Percentiles rank a stretch among this genome's conserved stretches.
phyloP scores from a whole-genome alignment of 2,888 invertebrate species.

The Drosophila eohydei region DNA sequence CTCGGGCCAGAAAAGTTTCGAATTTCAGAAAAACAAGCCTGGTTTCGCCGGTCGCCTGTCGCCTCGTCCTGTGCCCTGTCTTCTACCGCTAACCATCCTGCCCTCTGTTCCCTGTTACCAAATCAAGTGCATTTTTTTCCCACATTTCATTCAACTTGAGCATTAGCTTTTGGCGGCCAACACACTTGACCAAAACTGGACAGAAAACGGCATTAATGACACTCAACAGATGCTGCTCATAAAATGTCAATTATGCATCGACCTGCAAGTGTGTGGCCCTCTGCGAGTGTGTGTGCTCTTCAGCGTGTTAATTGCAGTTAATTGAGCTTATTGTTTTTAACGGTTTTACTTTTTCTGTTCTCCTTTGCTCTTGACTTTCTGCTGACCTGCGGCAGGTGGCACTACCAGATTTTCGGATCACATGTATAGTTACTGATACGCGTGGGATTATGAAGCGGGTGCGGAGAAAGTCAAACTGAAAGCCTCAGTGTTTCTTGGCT shows the following conservation, averaged over 20 bases:
- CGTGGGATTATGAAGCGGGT: slow-evolving; percentile 57
- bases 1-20: slow-evolving; percentile 61
- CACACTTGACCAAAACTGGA: slow-evolving; percentile 42
- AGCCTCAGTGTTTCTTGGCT: not conserved
- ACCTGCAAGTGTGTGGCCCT: slow-evolving; percentile 10
- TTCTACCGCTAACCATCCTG: not conserved
- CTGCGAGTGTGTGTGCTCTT: slow-evolving; percentile 15
- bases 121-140: slow-evolving; percentile 51
- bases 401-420: slow-evolving; percentile 16
- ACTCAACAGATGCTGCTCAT: slow-evolving; percentile 72
- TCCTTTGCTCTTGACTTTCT: not conserved
- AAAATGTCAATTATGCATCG: slow-evolving; percentile 68
- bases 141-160: slow-evolving; percentile 60
- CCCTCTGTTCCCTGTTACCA: not conserved
- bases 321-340: slow-evolving; percentile 77
- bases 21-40: slow-evolving; percentile 51
- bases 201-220: slow-evolving; percentile 50
- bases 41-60: not conserved
- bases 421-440: slow-evolving; percentile 49
- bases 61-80: not conserved
- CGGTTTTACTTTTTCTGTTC: slow-evolving; percentile 32
- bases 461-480: not conserved
- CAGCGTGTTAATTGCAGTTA: slow-evolving; percentile 66
- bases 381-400: slow-evolving; percentile 54
- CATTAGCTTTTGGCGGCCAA: slow-evolving; percentile 31